Evolutionary conservation across 2,888 invertebrate species (phyloP), one percentile per base, ranked within the genome.

Genomic region (Chrysodeixis includens): DNA sequence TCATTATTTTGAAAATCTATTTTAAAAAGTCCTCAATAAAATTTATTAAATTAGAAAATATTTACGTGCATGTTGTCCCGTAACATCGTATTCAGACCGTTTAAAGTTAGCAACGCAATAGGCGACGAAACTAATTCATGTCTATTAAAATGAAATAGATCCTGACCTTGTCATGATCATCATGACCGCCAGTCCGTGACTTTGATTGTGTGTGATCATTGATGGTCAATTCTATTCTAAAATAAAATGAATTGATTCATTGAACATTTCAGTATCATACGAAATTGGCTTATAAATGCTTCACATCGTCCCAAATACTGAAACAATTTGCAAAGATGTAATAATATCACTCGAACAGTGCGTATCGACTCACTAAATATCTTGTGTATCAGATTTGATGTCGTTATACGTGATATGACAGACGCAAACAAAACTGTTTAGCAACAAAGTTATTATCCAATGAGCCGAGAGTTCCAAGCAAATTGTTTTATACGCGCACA

Each of bases 361-460:
- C 56, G 16, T 2, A 62, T 60, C 12, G 8, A 16, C 20, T 26
- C 59, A 22, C 16, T 22, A 51, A 57, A 60, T 52, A 57, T 69
- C 55, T 7, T 68, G 64, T 62, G 67, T 67, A 69, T 68, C 55
- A 70, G 40, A 73, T 69, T 65, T 68, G 69, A 69, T 62, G 53
- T 66, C 54, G 61, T 69, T 54, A 64, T 52, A 62, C 61, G 60
- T 56, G 66, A 74, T 64, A 65, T 66, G 68, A 69, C 61, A 69
- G 35, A 49, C 56, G 63, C 75, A 74, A 73, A 80, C 78, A 74
- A 73, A 68, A 65, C 67, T 76, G 83, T 75, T 81, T 75, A 69
- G 68, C 66, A 66, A 78, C 74, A 72, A 61, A 71, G 74, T 77
- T 77, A 77, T 85, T 84, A 81, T 84, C 78, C 79, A 83, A 83